Evolutionary conservation across 1,140 invertebrate species (phyloP).

Genomic region (Apis cerana): DNA sequence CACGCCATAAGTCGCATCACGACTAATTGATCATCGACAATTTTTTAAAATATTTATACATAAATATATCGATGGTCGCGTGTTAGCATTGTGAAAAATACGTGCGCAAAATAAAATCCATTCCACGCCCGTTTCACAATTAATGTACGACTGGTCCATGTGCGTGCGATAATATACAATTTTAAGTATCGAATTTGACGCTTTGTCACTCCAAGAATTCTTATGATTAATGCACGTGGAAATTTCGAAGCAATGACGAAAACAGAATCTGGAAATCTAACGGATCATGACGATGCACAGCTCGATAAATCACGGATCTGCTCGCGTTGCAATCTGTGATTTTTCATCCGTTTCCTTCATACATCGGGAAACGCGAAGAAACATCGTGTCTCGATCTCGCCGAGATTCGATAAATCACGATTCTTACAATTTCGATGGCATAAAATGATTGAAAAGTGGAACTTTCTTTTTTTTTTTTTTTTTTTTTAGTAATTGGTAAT

Average conservation of each 20-base stretch:
- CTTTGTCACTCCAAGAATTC: neutral
- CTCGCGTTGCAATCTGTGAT: constrained; percentile 22
- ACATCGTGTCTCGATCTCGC: neutral
- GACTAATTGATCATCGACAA: neutral
- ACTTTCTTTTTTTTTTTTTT: neutral
- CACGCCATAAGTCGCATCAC: neutral
- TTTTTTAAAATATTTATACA: neutral
- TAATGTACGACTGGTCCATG: neutral
- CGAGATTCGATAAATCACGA: constrained; percentile 29
- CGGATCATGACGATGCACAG: constrained; percentile 18
- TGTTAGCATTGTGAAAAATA: neutral
- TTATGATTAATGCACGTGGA: constrained; percentile 26
- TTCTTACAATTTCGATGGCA: neutral
- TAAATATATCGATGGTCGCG: neutral
- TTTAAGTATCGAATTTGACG: neutral
- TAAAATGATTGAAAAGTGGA: neutral
- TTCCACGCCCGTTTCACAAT: neutral
- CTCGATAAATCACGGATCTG: constrained; percentile 33
- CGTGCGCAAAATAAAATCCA: neutral
- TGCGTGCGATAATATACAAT: neutral
- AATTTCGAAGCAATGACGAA: constrained; percentile 27
- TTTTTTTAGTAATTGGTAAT: neutral
- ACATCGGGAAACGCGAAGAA: constrained; percentile 31
- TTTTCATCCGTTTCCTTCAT: constrained; percentile 36
- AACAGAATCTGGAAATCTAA: neutral